Conservation (phyloP, 2,888 invertebrate genomes). For the Meganola albula region DNA sequence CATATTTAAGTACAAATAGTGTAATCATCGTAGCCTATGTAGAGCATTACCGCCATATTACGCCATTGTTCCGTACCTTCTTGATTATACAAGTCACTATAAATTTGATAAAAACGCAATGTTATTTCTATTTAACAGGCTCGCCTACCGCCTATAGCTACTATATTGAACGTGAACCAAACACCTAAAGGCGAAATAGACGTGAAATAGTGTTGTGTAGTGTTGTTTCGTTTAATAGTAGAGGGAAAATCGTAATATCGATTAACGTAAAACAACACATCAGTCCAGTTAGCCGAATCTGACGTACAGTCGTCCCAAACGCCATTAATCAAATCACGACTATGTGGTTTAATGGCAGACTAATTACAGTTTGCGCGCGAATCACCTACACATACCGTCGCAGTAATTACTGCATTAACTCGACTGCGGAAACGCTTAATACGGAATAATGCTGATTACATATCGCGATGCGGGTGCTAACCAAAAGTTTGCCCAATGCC, state of each 20-base stretch:
- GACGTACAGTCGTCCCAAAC: slow-evolving; percentile 33
- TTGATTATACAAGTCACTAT: no score
- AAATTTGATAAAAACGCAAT: no score
- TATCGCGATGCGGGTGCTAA: slow-evolving; percentile 48
- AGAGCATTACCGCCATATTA: no score
- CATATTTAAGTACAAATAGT: no score
- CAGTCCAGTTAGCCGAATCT: slow-evolving; percentile 27
- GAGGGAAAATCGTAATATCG: no score
- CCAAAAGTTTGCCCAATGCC: slow-evolving; percentile 40
- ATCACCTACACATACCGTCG: slow-evolving; percentile 46
- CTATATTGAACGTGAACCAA: no score
- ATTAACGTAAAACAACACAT: slow-evolving; percentile 47
- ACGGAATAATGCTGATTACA: slow-evolving; percentile 49
- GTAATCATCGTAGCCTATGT: no score
- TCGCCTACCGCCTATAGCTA: no score
- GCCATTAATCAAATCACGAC: slow-evolving; percentile 69
- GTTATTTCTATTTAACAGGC: no score
- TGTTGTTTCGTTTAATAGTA: no score
- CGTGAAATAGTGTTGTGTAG: slow-evolving; percentile 30
- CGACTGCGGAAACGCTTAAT: slow-evolving; percentile 46
- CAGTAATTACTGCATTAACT: slow-evolving; percentile 53
- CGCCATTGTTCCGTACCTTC: no score
- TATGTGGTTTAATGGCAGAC: slow-evolving; percentile 67
- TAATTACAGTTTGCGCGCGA: slow-evolving; percentile 66
- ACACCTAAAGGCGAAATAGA: no score